These are phyloP conservation scores for Saturnia pavonia DNA, from an alignment of 2,888 invertebrate species.

Conservation along the genomic window DNA sequence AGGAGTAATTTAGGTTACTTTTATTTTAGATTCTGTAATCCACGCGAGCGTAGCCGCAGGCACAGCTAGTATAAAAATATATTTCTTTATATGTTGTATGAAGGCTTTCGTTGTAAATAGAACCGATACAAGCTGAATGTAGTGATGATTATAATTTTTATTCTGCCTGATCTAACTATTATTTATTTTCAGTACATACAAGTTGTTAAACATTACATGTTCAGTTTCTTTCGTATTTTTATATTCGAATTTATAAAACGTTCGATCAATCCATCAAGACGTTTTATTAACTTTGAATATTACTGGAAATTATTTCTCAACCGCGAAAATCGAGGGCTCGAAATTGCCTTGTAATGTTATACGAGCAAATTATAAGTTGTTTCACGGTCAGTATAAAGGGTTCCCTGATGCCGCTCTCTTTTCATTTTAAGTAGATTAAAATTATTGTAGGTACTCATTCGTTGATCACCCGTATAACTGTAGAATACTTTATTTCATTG, in stretches of 20 bases:
- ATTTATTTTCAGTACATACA: not conserved
- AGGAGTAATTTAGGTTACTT: too few species aligned
- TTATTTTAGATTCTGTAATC: too few species aligned
- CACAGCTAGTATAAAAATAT: too few species aligned
- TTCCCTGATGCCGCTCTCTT: constrained; percentile 27
- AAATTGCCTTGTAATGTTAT: constrained; percentile 51
- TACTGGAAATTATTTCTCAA: constrained; percentile 55
- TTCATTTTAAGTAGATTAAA: constrained; percentile 2
- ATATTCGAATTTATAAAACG: constrained; percentile 41
- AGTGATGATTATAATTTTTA: not conserved
- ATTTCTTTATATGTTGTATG: too few species aligned
- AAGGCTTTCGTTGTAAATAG: not conserved
- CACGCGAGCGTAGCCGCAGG: too few species aligned
- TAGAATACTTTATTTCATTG: not conserved
- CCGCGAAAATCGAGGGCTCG: constrained; percentile 46
- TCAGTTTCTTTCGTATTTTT: not conserved
- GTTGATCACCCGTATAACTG: not conserved
- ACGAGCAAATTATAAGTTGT: constrained; percentile 57
- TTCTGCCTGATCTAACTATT: not conserved
- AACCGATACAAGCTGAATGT: not conserved
- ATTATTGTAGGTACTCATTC: not conserved
- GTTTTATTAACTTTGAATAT: constrained; percentile 60
- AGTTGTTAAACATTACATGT: not conserved
- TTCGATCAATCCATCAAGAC: constrained; percentile 57
- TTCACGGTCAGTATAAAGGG: constrained; percentile 50